These are phyloP conservation scores for Epinephelus awoara DNA, from an alignment of 2,797 vertebrate species.

Conservation along the genomic window DNA sequence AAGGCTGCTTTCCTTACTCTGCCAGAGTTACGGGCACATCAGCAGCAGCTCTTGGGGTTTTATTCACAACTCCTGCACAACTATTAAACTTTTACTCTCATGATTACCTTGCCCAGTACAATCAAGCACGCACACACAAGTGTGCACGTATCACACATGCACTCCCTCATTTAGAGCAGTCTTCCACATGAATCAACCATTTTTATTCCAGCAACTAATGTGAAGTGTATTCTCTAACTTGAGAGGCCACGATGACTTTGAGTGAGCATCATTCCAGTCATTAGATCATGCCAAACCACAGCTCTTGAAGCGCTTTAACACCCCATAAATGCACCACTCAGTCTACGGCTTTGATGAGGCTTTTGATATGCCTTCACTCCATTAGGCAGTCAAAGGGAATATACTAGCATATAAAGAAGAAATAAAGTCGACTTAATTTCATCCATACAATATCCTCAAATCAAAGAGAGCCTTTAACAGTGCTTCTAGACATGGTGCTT, in stretches of 20 bases:
- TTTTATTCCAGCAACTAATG: conserved; percentile 72
- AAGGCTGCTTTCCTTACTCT: conserved; percentile 57
- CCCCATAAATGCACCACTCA: conserved; percentile 74
- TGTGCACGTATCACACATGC: conserved; percentile 10
- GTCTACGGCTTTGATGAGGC: conserved; percentile 76
- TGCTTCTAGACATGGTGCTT: not conserved
- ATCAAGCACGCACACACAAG: conserved; percentile 19
- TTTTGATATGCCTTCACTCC: conserved; percentile 76
- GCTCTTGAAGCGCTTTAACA: conserved; percentile 75
- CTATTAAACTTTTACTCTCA: conserved; percentile 55
- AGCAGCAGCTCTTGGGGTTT: conserved; percentile 45
- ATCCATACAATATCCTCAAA: conserved; percentile 55
- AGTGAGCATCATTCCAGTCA: conserved; percentile 75
- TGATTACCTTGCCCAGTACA: conserved; percentile 48
- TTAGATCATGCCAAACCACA: conserved; percentile 73
- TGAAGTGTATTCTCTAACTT: conserved; percentile 74
- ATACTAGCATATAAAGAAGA: conserved; percentile 69
- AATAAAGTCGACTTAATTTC: conserved; percentile 67
- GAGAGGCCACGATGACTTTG: conserved; percentile 68
- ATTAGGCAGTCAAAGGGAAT: conserved; percentile 80
- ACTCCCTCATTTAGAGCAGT: conserved; percentile 48
- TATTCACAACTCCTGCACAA: conserved; percentile 57
- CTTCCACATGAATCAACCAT: conserved; percentile 66
- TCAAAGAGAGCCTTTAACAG: conserved; percentile 51
- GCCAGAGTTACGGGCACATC: conserved; percentile 59